Evolutionary conservation across 2,113 vertebrate species (phyloP), one percentile per base, ranked within the genome.

Genomic region (Rhineura floridana): DNA sequence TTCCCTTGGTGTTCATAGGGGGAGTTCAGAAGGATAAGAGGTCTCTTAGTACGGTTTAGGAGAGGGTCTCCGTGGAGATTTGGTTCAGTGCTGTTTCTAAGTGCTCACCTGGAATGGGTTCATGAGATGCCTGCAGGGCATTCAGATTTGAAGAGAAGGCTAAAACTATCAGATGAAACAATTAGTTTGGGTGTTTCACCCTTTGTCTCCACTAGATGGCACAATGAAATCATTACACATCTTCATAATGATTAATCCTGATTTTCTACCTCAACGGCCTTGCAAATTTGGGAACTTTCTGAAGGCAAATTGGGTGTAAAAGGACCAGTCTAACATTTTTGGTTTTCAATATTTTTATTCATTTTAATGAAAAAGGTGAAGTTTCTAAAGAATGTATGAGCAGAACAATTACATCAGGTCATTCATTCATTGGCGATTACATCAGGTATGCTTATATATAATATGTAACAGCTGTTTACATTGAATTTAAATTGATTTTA

Each of bases 181-280:
- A 15, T 50, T 11, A 17, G 33, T 5, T 36, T 12, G 8, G 75
- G 86, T 10, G 28, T 1, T 48, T 70, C 33, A 11, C 39, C 1
- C 19, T 0, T 0, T 48, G 50, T 76, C 89, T 48, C 95, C 95
- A 90, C 95, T 91, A 96, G 95, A 94, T 96, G 95, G 95, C 86
- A 91, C 81, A 90, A 86, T 46, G 87, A 87, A 95, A 94, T 89
- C 89, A 93, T 91, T 76, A n/a, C n/a, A n/a, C n/a, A 88, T 93
- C 92, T 90, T 78, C 90, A 11, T 82, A 6, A 33, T 50, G 21
- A 10, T 30, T 50, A 17, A 8, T 33, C 59, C 30, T 39, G 3
- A 25, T n/a, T 79, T 76, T 46, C 39, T 65, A 2, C 23, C 5
- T 2, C 12, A 0, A 0, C 33, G 1, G 33, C 59, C 55, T 6